Percentiles rank a stretch among this genome's conserved stretches.
phyloP scores from a whole-genome alignment of 2,797 vertebrate species.

The Muraenolepis orangiensis region DNA sequence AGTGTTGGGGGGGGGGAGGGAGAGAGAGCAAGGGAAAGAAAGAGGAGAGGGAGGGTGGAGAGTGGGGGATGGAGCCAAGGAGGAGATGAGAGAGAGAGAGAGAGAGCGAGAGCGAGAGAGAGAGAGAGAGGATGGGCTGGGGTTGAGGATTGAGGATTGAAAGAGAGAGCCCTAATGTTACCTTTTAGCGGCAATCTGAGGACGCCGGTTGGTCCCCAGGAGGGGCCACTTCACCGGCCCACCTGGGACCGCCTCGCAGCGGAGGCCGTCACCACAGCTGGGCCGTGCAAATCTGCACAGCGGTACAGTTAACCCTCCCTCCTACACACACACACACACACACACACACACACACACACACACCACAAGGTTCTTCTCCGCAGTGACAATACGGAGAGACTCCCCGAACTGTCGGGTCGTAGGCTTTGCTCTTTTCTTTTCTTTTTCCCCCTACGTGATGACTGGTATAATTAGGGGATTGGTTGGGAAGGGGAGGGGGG shows the following conservation, averaged over 20 bases:
- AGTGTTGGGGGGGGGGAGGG: not conserved
- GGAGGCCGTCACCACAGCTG: slow-evolving; percentile 26
- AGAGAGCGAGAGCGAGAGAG: not conserved
- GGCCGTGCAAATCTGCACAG: slow-evolving; percentile 32
- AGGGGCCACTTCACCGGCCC: slow-evolving; percentile 50
- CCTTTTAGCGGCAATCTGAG: slow-evolving; percentile 71
- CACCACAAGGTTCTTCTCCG: slow-evolving; percentile 3
- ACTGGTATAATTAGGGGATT: slow-evolving; percentile 55
- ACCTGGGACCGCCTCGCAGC: slow-evolving; percentile 19
- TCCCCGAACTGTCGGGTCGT: slow-evolving; percentile 13
- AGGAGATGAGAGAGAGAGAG: too few species aligned
- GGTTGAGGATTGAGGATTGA: slow-evolving; percentile 28
- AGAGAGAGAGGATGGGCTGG: not conserved
- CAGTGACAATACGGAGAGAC: not conserved
- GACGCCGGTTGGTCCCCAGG: slow-evolving; percentile 40
- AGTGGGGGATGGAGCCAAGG: not conserved
- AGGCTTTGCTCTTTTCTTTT: slow-evolving; percentile 24
- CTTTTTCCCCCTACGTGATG: slow-evolving; percentile 36
- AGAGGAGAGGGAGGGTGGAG: not conserved
- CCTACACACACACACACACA: not conserved
- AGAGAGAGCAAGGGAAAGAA: not conserved
- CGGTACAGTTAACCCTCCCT: slow-evolving; percentile 10
- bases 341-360: not conserved
- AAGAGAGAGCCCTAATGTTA: slow-evolving; percentile 65
- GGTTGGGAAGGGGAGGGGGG: slow-evolving; percentile 15